These are phyloP conservation scores for Salvelinus alpinus DNA, from an alignment of 2,113 vertebrate genomes.

Conservation along the genomic window DNA sequence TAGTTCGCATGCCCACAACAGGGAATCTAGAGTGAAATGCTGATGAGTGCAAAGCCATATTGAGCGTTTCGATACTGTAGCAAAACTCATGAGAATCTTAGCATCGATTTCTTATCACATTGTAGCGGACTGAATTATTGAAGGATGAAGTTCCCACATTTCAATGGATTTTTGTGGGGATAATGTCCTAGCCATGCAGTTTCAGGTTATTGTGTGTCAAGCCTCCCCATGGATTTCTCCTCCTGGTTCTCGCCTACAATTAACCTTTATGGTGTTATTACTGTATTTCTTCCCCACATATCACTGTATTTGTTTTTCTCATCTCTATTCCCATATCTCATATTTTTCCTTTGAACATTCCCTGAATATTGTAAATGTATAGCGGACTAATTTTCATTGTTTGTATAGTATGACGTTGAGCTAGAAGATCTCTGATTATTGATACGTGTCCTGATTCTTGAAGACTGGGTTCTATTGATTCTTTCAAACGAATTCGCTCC, in stretches of 20 bases:
- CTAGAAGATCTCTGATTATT: background rate
- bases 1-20: constrained; percentile 38
- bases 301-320: background rate
- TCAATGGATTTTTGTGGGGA: constrained; percentile 1
- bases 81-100: constrained; percentile 11
- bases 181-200: background rate
- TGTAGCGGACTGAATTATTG: constrained; percentile 27
- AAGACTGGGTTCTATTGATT: background rate
- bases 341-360: background rate
- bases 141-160: constrained; percentile 21
- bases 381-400: background rate
- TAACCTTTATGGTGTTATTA: background rate
- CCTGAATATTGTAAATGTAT: background rate
- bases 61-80: constrained; percentile 41
- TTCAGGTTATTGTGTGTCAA: background rate
- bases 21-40: constrained; percentile 47
- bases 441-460: background rate
- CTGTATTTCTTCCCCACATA: background rate
- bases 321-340: background rate
- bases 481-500: background rate
- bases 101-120: constrained; percentile 40
- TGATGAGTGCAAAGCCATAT: constrained; percentile 56
- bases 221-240: background rate
- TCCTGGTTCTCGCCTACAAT: background rate
- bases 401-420: background rate